Base-by-base conservation (phyloP, 2,888 invertebrate species). In the Podabrus alpinus region DNA sequence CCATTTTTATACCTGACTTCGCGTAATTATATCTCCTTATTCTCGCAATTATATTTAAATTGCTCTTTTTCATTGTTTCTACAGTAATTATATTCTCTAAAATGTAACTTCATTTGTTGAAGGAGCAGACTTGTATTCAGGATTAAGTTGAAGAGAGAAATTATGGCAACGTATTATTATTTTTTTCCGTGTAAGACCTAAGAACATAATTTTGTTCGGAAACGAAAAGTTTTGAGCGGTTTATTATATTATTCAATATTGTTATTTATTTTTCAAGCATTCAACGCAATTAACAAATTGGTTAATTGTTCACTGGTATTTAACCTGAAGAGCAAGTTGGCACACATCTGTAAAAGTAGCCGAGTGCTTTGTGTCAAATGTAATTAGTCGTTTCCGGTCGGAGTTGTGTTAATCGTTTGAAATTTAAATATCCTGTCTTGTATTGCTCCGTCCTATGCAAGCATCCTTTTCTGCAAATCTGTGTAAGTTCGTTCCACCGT, bases 311-410 rank as follows among this genome's bases (percentile, higher is more conserved):
- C 19, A 19, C 17, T 62, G 11, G 62, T 10, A 15, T 19, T 62
- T 62, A 62, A 19, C 62, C 62, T 62, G 19, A 17, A 62, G 13
- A 62, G 62, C 19, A 11, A 19, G 13, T 62, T 19, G 62, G 83
- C 83, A 83, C 83, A 83, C 83, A 82, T 84, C 83, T 84, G 82
- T 82, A 81, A 82, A 82, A 84, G 83, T 83, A 85, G 84, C 84
- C 85, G 86, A 86, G 85, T 86, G 85, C 84, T 83, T 85, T 84
- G 83, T 85, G 86, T 86, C 86, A 86, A 85, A 85, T 83, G 84
- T 86, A 86, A 86, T 86, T 86, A 86, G 85, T 83, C 81, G 83
- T 86, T 86, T 86, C 86, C 86, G 86, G 85, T 84, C 81, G 84
- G 83, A 82, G 83, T 83, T 84, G 82, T 84, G 83, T 83, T 86